Base-by-base conservation (phyloP, 23 tunicate genomes). In the Botrylloides violaceus region DNA sequence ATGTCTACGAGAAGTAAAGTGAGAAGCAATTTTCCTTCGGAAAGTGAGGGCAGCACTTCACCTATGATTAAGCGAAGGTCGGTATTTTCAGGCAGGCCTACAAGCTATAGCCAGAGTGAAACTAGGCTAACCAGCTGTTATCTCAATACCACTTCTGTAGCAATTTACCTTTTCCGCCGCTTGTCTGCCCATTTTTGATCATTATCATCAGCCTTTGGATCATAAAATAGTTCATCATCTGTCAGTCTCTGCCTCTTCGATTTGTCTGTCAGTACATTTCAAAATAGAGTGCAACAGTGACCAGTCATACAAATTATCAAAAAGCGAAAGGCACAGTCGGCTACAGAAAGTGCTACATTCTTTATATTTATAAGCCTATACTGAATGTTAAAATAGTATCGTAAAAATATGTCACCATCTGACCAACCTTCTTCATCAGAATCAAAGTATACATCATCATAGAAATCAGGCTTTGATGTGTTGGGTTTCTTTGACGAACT, bases 181-280 rank as follows among this genome's bases (percentile, higher is more conserved):
- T 61, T 76, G 61, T 79, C 83, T 29, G 75, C 77, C 98, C 98
- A 92, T 23, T 73, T 80, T 56, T 84, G 86, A 58, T 92, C 85
- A 60, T 73, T 49, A 29, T 92, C 98, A 80, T 92, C 98, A 32
- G 98, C 98, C 0, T 58, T 34, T 2, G 98, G 98, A 49, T 92
- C 92, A 70, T 92, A 92, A 15, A 92, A 71, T n/a, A 92, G 72
- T 5, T 92, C 92, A 31, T 84, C 98, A 49, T 92, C 72, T n/a
- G 77, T 73, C 57, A 81, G 15, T 5, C 76, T 62, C 75, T 64
- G 66, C 77, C 23, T 72, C 66, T 63, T 63, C 6, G 18, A 28
- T 4, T 31, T 29, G 33, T n/a, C n/a, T n/a, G n/a, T n/a, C n/a
- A n/a, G n/a, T n/a, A n/a, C n/a, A n/a, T n/a, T n/a, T n/a, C n/a